A percentile compares a stretch with the other conserved stretches of the same genome.
These are phyloP conservation scores for Periophthalmus modestus DNA, from an alignment of 2,113 vertebrate genomes.

Conservation along the genomic window DNA sequence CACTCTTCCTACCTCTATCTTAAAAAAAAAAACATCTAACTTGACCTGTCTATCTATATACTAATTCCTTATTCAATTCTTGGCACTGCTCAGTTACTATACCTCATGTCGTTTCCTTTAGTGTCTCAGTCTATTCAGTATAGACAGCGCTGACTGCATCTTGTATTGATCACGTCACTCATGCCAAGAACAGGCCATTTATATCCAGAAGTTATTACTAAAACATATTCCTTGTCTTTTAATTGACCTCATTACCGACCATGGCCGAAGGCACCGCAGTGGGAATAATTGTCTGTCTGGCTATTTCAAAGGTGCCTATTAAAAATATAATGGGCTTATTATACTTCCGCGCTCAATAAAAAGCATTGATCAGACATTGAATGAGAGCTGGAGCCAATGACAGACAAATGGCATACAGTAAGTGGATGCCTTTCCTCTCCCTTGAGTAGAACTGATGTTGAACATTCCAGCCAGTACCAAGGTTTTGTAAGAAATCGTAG, in stretches of 20 bases:
- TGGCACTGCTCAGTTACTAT: not conserved
- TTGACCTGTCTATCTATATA: not conserved
- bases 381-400: slow-evolving; percentile 9
- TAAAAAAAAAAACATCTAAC: not conserved
- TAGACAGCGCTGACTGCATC: not conserved
- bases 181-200: slow-evolving; percentile 13
- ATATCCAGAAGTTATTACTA: slow-evolving; percentile 7
- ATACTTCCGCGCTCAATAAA: slow-evolving; percentile 7
- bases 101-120: not conserved
- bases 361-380: slow-evolving; percentile 15
- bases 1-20: no score
- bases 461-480: not conserved
- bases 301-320: slow-evolving; percentile 18
- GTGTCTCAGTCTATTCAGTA: not conserved
- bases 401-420: slow-evolving; percentile 7
- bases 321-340: slow-evolving; percentile 11
- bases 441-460: not conserved
- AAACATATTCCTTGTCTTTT: slow-evolving; percentile 9
- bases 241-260: slow-evolving; percentile 7
- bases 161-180: not conserved
- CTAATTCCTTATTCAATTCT: not conserved
- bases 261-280: slow-evolving; percentile 7
- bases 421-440: not conserved
- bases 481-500: not conserved
- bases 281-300: slow-evolving; percentile 19